These are phyloP conservation scores for Muricea muricata DNA, from an alignment of 92 coral and sea anemone species.

Conservation along the genomic window DNA sequence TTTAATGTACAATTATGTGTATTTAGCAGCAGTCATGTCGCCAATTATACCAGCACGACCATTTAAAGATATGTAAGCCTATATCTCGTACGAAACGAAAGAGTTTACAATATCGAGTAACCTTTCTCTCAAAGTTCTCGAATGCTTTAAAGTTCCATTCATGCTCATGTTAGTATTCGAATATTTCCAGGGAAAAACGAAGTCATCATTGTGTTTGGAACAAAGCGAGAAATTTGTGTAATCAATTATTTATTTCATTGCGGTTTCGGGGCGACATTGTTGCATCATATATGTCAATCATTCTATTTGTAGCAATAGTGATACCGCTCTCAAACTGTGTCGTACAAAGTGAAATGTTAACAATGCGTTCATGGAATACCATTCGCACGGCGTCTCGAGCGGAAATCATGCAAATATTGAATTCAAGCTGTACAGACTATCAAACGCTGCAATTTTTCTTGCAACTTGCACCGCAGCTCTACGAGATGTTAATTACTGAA, in stretches of 20 bases:
- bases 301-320: not conserved
- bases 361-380: no score
- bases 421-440: no score
- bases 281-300: not conserved
- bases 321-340: not conserved
- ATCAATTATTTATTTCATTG: constrained; percentile 9
- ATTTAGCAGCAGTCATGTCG: not conserved
- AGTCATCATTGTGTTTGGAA: no score
- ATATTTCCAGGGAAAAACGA: no score
- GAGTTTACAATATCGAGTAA: not conserved
- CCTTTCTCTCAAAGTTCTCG: not conserved
- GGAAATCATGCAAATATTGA: no score
- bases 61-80: not conserved
- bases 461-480: no score
- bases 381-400: no score
- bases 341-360: not conserved
- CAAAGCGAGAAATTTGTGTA: not conserved
- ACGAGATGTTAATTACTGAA: no score
- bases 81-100: not conserved
- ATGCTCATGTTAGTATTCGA: no score
- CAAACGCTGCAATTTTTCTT: no score
- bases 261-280: not conserved
- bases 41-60: constrained; percentile 3
- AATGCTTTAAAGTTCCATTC: not conserved
- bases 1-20: constrained; percentile 12